These are phyloP conservation scores for Nasonia vitripennis DNA, from an alignment of 1,140 invertebrate species.

Conservation along the genomic window DNA sequence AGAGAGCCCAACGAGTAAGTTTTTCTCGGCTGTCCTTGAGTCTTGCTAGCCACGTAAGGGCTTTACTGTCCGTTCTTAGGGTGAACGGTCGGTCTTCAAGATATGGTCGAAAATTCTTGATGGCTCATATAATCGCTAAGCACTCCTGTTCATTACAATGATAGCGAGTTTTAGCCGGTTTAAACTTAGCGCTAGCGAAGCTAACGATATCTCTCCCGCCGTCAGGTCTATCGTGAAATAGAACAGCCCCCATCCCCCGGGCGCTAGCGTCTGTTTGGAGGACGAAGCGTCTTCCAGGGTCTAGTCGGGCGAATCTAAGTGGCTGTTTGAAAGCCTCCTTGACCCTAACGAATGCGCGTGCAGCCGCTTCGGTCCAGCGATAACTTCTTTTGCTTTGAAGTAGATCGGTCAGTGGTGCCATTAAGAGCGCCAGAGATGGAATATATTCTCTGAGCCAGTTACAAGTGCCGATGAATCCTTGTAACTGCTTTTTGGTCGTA, in stretches of 20 bases:
- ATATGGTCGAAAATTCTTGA: slow-evolving; percentile 60
- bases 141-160: slow-evolving; percentile 57
- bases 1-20: slow-evolving; percentile 59
- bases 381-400: slow-evolving; percentile 46
- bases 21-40: slow-evolving; percentile 57
- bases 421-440: slow-evolving; percentile 36
- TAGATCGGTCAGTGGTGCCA: slow-evolving; percentile 46
- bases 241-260: background rate
- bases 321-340: background rate
- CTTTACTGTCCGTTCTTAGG: slow-evolving; percentile 59
- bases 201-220: slow-evolving; percentile 54
- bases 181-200: slow-evolving; percentile 55
- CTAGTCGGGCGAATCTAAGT: background rate
- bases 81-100: slow-evolving; percentile 61
- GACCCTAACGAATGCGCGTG: background rate
- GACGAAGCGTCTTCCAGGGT: background rate
- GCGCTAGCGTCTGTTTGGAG: background rate
- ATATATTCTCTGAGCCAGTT: slow-evolving; percentile 57
- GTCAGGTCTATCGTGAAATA: background rate
- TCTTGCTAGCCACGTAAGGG: slow-evolving; percentile 56
- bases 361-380: slow-evolving; percentile 34
- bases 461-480: slow-evolving; percentile 53
- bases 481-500: slow-evolving; percentile 43
- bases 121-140: slow-evolving; percentile 62
- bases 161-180: slow-evolving; percentile 42